Base-by-base conservation (phyloP, 2,113 vertebrate species). In the Columbina picui region DNA sequence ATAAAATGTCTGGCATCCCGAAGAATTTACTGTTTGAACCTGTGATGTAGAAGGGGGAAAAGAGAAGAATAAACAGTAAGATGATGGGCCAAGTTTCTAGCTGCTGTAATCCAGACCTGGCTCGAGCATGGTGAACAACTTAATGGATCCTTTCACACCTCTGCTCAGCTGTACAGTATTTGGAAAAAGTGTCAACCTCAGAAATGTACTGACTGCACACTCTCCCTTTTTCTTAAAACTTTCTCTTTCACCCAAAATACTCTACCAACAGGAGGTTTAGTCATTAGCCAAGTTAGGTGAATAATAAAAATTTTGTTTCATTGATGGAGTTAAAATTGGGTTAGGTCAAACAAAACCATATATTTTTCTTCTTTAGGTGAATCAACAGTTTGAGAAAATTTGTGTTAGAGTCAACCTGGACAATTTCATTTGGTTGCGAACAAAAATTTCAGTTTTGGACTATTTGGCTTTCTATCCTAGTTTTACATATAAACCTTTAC, bases 101-200 rank as follows among this genome's bases (percentile, higher is more conserved):
- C 38, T 88, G 41, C 65, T 38, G 20, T 79, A 56, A 86, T 60
- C 68, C 45, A 88, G 53, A 65, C 36, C 47, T 69, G 63, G 59
- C 67, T 96, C 14, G 25, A 7, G 26, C 26, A 41, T 1, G 2
- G 45, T 41, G 39, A 82, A 16, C 2, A 12, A 25, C 26, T 95
- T 84, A 94, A 82, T 85, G 89, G 49, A n/a, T 87, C 22, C 78
- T 91, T 95, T 94, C 70, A 94, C 84, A 30, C 70, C 61, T 87
- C 65, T 93, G 21, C 75, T 87, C 39, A 41, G 47, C 50, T 53
- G 27, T 29, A 57, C 0, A 1, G 59, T 53, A 57, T 61, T 83
- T 69, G 50, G 81, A 91, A 87, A 78, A 71, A 90, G 25, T 59
- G 36, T 36, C 75, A 83, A 15, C 71, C 79, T 92, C 95, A 90